These are phyloP conservation scores for Actias luna DNA, from an alignment of 2,888 invertebrate species.

Conservation along the genomic window DNA sequence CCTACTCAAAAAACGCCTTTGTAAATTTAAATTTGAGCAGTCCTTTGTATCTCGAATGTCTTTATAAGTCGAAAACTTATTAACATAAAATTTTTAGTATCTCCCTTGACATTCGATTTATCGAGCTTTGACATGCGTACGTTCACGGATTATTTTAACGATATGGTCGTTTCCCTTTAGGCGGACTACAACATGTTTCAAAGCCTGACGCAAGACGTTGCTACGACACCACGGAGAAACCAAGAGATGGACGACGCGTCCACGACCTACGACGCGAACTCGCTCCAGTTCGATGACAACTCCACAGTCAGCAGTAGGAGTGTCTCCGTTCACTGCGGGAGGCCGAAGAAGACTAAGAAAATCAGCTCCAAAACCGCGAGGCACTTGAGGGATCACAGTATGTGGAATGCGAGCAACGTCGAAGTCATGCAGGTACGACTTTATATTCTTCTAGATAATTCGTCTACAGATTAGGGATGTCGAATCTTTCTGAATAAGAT, in stretches of 20 bases:
- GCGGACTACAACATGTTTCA: constrained; percentile 49
- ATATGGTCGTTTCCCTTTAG: not conserved
- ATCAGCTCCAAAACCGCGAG: constrained; percentile 47
- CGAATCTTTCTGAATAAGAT: too few species aligned
- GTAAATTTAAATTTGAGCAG: too few species aligned
- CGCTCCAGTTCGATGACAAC: constrained; percentile 55
- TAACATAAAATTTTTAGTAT: too few species aligned
- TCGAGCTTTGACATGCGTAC: not conserved
- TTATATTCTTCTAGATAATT: not conserved
- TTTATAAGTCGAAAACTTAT: too few species aligned
- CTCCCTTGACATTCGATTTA: not conserved
- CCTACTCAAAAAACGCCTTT: too few species aligned
- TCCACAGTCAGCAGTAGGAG: constrained; percentile 64
- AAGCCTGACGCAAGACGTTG: constrained; percentile 27
- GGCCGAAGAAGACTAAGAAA: constrained; percentile 61
- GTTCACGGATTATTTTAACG: too few species aligned
- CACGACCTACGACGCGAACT: constrained; percentile 63
- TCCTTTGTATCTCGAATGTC: too few species aligned
- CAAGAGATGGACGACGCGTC: constrained; percentile 51
- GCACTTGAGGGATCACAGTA: constrained; percentile 58
- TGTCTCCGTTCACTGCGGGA: constrained; percentile 58
- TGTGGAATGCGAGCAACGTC: constrained; percentile 70
- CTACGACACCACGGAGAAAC: not conserved
- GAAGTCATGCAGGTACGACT: constrained; percentile 66
- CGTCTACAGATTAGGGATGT: too few species aligned